Evolutionary conservation across 2,888 invertebrate species (phyloP).

Genomic region (Tenthredo scrophulariae): DNA sequence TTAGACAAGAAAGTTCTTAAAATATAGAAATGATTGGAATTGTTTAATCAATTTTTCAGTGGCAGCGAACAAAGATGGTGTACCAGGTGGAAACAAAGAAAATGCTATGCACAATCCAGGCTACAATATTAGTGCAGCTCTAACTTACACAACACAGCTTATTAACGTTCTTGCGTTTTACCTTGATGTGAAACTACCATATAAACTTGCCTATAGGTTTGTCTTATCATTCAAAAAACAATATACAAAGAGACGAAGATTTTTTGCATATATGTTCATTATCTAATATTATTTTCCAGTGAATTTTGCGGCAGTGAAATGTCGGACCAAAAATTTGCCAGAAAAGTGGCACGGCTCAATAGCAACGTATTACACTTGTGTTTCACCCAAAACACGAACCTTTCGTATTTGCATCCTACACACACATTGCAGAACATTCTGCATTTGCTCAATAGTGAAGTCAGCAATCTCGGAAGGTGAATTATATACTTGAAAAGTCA

Average conservation of each 20-base stretch:
- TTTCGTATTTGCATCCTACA: conserved; percentile 83
- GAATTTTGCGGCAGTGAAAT: conserved; percentile 89
- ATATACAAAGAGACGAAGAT: conserved; percentile 6
- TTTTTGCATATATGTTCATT: conserved; percentile 65
- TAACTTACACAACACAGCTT: conserved; percentile 93
- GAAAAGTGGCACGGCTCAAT: conserved; percentile 88
- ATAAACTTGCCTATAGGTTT: conserved; percentile 85
- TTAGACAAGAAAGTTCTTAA: background rate
- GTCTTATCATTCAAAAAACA: conserved; percentile 55
- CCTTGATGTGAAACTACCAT: conserved; percentile 90
- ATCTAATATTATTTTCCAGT: conserved; percentile 79
- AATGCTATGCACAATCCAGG: conserved; percentile 84
- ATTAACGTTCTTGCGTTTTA: conserved; percentile 90
- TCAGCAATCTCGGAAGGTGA: conserved; percentile 88
- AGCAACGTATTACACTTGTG: conserved; percentile 90
- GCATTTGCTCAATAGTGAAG: conserved; percentile 84
- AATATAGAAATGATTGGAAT: background rate
- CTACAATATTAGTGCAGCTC: conserved; percentile 88
- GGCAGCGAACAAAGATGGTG: conserved; percentile 81
- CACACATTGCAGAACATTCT: conserved; percentile 88
- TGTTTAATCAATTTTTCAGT: conserved; percentile 75
- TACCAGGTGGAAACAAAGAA: conserved; percentile 79
- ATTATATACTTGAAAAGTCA: background rate
- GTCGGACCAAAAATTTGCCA: conserved; percentile 86
- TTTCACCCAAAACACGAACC: conserved; percentile 87